phyloP scores from a whole-genome alignment of 2,113 vertebrate species.

The Peromyscus maniculatus region DNA sequence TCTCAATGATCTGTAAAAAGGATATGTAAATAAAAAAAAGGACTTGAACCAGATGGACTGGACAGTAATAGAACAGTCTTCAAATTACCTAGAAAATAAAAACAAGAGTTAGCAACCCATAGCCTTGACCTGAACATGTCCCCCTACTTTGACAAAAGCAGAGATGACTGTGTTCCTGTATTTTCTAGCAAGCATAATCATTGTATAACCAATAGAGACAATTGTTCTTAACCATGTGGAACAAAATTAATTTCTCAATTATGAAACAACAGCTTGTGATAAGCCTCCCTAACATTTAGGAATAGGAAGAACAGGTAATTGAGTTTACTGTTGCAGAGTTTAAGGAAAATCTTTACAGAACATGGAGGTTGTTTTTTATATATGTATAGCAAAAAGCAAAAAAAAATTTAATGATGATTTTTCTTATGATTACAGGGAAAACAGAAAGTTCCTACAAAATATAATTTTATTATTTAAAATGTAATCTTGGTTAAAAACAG shows the following conservation, averaged over 20 bases:
- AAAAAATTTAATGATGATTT: neutral
- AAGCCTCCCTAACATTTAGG: conserved; percentile 58
- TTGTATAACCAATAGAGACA: conserved; percentile 24
- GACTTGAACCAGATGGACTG: conserved; percentile 60
- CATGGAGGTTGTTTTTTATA: neutral
- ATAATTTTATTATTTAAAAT: neutral
- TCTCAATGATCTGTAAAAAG: conserved; percentile 65
- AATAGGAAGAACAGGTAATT: conserved; percentile 25
- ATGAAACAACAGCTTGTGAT: conserved; percentile 62
- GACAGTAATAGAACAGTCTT: conserved; percentile 52
- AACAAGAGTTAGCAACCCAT: conserved; percentile 26
- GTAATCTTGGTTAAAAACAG: neutral
- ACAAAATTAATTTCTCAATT: conserved; percentile 76
- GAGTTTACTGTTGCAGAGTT: neutral
- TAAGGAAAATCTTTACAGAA: conserved; percentile 51
- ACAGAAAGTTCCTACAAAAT: neutral
- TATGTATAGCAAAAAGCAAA: neutral
- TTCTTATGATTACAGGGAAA: neutral
- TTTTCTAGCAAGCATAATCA: conserved; percentile 46
- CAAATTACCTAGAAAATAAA: conserved; percentile 64
- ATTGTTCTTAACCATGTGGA: conserved; percentile 71
- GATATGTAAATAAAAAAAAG: conserved; percentile 55
- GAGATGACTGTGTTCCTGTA: neutral
- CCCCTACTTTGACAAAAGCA: conserved; percentile 31
- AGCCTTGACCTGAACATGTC: conserved; percentile 52